Conservation (phyloP, 2,888 invertebrate species). For the Drosophila greeni region DNA sequence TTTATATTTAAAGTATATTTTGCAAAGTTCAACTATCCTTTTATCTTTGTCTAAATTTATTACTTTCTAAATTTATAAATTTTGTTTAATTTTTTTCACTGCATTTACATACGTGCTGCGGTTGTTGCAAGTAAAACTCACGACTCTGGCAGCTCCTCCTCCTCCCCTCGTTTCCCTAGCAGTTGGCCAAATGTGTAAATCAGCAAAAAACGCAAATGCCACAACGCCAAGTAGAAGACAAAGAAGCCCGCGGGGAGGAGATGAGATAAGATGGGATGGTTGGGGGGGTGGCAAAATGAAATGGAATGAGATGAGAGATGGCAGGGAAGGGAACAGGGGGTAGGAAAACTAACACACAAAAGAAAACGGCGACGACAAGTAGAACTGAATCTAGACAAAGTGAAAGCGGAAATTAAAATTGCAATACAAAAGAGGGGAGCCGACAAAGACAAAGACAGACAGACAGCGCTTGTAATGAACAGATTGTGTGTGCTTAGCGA, state of each 20-base stretch:
- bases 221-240: constrained; percentile 41
- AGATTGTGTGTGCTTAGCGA: constrained; percentile 35
- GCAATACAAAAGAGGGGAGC: constrained; percentile 60
- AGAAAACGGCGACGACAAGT: constrained; percentile 34
- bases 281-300: not conserved
- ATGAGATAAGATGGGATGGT: constrained; percentile 10
- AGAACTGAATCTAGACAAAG: constrained; percentile 69
- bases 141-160: constrained; percentile 9
- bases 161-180: not conserved
- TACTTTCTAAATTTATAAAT: not conserved
- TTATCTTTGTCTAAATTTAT: too few species aligned
- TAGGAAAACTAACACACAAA: constrained; percentile 28
- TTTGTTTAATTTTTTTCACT: constrained; percentile 4
- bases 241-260: constrained; percentile 24
- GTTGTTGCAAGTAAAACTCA: constrained; percentile 37
- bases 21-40: too few species aligned
- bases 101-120: constrained; percentile 35
- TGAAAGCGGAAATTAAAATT: constrained; percentile 74
- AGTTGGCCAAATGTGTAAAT: constrained; percentile 57
- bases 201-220: constrained; percentile 57
- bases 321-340: not conserved
- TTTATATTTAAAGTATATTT: not conserved
- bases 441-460: constrained; percentile 43
- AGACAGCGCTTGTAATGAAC: constrained; percentile 65
- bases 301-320: constrained; percentile 12